Evolutionary conservation across 2,113 vertebrate species (phyloP), one percentile per base, ranked within the genome.

Genomic region (Tragelaphus buxtoni): DNA sequence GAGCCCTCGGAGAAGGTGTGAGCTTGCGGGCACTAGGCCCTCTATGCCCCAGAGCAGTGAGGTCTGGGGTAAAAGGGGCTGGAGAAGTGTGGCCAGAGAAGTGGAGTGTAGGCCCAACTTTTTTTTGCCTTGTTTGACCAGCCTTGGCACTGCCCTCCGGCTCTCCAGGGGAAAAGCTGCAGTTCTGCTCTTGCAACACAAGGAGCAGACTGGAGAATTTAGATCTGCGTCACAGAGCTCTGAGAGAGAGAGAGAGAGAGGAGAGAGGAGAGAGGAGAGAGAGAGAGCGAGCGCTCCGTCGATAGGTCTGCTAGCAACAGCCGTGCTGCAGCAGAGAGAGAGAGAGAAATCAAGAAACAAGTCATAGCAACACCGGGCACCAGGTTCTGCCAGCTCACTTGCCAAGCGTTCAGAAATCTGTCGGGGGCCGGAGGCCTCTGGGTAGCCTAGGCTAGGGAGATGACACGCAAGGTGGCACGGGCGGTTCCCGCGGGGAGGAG

Each of bases 221-320:
- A 99, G 99, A 99, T 99, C 99, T 99, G 99, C 99, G 99, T 99
- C 99, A 99, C 99, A 99, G 99, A 99, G 99, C 99, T 98, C 97
- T 93, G 98, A 98, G 92, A 89, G 93, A 97, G 97, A 90, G 98
- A 97, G 97, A 90, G 98, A 97, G 98, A 85, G 96, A 94, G 98
- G 98, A 97, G 97, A 94, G 98, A 96, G 98, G 97, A 97, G 98
- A 96, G 98, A 79, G 77, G 96, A 92, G 98, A 96, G 98, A 98
- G 97, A 95, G 98, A 90, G 98, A 95, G 96, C 97, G 98, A 98
- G 97, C 98, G 99, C 99, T 99, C 97, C 97, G 98, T 99, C 98
- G 98, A 98, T 99, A 99, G 98, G 98, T 99, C 99, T 99, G 99
- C 99, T 98, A 98, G 99, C 98, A 99, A 99, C 98, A 99, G 99